Percentiles rank a stretch among this genome's conserved stretches.
Evolutionary conservation across 2,113 vertebrate genomes (phyloP).

Genomic region (Chaetura pelagica): DNA sequence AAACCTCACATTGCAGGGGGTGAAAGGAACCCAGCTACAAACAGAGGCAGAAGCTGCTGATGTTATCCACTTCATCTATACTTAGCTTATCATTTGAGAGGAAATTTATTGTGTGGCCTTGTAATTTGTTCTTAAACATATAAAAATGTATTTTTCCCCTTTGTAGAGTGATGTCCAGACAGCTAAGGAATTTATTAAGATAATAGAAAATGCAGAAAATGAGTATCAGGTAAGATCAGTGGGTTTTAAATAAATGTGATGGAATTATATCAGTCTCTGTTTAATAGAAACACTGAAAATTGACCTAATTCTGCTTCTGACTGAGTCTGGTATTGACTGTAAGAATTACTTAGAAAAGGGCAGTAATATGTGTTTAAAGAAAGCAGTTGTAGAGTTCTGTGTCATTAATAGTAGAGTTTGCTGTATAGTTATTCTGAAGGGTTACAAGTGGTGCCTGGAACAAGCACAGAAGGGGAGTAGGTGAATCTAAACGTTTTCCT

Average conservation of each 20-base stretch:
- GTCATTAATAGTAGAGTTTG: neutral
- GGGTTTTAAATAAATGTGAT: neutral
- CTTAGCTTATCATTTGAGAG: neutral
- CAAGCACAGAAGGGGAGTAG: neutral
- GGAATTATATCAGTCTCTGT: neutral
- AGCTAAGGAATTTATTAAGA: conserved; percentile 94
- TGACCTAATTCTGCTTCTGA: neutral
- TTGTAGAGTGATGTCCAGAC: conserved; percentile 89
- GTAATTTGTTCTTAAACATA: neutral
- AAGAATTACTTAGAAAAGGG: neutral
- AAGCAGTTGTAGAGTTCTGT: neutral
- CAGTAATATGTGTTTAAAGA: neutral
- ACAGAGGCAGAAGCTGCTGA: neutral
- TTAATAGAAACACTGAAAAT: neutral
- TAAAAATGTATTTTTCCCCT: neutral
- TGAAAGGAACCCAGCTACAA: neutral
- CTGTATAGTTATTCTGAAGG: neutral
- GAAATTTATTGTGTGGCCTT: neutral
- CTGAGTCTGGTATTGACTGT: neutral
- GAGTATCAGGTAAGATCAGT: conserved; percentile 92
- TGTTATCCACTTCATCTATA: neutral
- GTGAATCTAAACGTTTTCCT: neutral
- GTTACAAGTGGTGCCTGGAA: neutral
- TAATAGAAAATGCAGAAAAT: conserved; percentile 92
- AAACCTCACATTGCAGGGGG: neutral